Evolutionary conservation across 2,797 vertebrate genomes (phyloP), one percentile per base, ranked within the genome.

Genomic region (Oreochromis grahami): DNA sequence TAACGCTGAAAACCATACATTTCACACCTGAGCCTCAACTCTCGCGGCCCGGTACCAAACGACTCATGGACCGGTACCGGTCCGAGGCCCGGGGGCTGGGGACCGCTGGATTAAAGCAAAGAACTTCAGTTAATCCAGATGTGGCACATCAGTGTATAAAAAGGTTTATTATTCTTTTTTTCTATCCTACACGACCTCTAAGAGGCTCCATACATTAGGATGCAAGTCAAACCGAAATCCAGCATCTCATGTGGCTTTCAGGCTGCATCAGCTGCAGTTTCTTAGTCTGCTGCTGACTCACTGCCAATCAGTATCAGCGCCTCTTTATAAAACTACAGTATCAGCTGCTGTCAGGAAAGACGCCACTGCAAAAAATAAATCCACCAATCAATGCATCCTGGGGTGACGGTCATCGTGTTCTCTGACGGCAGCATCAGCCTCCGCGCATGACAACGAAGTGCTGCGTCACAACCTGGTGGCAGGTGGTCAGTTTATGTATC

Each of bases 391-490:
- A 88, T 84, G 34, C 4, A 52, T 55, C 81, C 80, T 32, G 50
- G 17, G 60, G 36, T 55, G 55, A 84, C 55, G 58, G 86, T 86
- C 86, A 68, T 41, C 1, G 5, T 76, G 81, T 82, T 79, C 86
- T 52, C 50, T 43, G 85, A 80, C 9, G 32, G 76, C 60, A 50
- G 85, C 78, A 9, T 51, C 29, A 11, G 29, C 65, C 21, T 52
- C 50, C 2, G 4, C 21, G 52, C 32, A 21, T 7, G 19, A 4
- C n/a, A 4, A 63, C 4, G 29, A 80, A 81, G 10, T 8, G 83
- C 85, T 60, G 81, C 29, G 48, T 86, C 85, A 88, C 26, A 56
- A 80, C 43, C 78, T 84, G 84, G 41, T 4, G 24, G 52, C 80
- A 81, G 84, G 76, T 12, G 5, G 10, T 50, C 51, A 65, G 74